phyloP scores from a whole-genome alignment of 2,113 vertebrate species.

The Falcunculus frontatus region DNA sequence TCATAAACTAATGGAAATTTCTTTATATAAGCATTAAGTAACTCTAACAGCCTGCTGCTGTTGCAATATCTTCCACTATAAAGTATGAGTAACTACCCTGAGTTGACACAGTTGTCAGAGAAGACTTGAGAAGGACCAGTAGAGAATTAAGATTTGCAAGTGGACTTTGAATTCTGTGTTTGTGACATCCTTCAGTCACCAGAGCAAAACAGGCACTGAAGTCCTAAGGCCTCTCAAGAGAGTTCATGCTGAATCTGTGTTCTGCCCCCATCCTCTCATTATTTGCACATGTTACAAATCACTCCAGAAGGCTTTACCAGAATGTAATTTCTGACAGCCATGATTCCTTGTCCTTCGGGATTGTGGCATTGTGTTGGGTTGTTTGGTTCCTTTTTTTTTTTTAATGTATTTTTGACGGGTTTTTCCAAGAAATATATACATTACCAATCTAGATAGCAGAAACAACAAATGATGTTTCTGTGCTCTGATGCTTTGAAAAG shows the following conservation, averaged over 20 bases:
- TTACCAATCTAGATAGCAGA: neutral
- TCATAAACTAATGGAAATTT: neutral
- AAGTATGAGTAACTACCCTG: neutral
- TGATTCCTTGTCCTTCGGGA: neutral
- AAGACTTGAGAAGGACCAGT: neutral
- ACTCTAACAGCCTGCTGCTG: neutral
- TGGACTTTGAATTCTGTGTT: slow-evolving; percentile 28
- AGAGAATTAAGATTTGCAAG: neutral
- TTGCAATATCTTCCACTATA: neutral
- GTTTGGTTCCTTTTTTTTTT: no score
- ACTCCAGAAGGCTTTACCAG: neutral
- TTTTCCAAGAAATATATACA: fast-evolving
- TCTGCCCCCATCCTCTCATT: neutral
- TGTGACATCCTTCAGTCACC: slow-evolving; percentile 9
- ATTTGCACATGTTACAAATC: neutral
- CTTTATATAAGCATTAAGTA: neutral
- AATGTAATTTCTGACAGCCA: neutral
- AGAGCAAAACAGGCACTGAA: neutral
- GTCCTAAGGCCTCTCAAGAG: neutral
- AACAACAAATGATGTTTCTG: neutral
- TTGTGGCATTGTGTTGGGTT: neutral
- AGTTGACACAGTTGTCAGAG: neutral
- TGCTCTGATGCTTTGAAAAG: neutral
- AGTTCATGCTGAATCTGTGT: neutral
- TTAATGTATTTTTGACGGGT: fast-evolving